phyloP scores from a whole-genome alignment of 2,797 vertebrate species.

The Periparus ater region DNA sequence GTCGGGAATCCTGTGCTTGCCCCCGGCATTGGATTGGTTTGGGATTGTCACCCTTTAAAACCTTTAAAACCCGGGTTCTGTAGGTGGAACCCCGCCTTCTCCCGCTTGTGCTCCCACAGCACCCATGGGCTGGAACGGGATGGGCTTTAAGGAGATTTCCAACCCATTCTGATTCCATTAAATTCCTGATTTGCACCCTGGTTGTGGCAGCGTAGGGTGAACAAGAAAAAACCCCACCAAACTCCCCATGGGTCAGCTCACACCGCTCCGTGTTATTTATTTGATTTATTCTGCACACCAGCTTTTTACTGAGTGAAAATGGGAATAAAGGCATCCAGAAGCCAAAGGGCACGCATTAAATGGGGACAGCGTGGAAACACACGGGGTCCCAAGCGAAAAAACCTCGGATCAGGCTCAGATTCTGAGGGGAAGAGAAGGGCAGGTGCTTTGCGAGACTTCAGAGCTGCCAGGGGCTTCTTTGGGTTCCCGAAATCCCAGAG shows the following conservation, averaged over 20 bases:
- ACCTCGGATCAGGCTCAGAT: rapidly evolving
- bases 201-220: neutral
- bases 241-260: neutral
- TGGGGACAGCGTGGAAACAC: neutral
- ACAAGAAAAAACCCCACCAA: no score
- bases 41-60: no score
- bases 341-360: neutral
- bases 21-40: rapidly evolving
- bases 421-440: neutral
- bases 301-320: rapidly evolving
- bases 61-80: neutral
- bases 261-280: rapidly evolving
- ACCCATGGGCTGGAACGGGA: no score
- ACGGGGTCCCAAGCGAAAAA: rapidly evolving
- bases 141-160: neutral
- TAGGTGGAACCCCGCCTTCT: neutral
- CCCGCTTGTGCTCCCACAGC: neutral
- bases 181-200: neutral
- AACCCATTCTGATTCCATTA: neutral
- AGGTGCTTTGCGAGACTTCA: neutral
- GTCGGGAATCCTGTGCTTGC: rapidly evolving
- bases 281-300: neutral
- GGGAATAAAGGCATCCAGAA: neutral
- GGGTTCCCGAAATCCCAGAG: rapidly evolving
- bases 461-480: neutral